Conservation (phyloP, 53 echinoderm and acorn worm species). For the Mesocentrotus franciscanus region DNA sequence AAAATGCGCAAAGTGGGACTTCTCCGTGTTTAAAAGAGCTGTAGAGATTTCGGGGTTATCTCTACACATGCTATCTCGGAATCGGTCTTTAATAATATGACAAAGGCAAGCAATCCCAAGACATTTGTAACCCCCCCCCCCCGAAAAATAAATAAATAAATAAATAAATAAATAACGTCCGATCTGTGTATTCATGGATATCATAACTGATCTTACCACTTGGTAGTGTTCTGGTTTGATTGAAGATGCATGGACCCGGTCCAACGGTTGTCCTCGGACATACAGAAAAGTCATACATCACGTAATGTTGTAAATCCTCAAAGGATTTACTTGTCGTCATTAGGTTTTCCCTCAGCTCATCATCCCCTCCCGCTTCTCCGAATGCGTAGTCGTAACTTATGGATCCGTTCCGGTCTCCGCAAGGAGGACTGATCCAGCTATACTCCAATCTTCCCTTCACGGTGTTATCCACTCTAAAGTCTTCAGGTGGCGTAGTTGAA, state of each 20-base stretch:
- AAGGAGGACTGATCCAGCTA: neutral
- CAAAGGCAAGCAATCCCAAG: too few species aligned
- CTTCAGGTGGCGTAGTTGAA: neutral
- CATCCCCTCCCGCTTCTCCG: neutral
- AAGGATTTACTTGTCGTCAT: neutral
- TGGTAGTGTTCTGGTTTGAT: neutral
- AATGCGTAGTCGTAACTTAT: slow-evolving; percentile 2
- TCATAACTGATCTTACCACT: neutral
- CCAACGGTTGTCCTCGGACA: neutral
- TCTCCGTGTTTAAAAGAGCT: too few species aligned
- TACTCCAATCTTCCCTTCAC: neutral
- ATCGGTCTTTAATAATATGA: too few species aligned
- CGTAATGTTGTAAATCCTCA: neutral
- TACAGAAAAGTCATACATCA: neutral
- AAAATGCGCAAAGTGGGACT: too few species aligned
- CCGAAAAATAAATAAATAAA: too few species aligned
- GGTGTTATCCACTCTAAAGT: neutral
- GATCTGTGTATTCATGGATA: too few species aligned
- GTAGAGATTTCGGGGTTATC: too few species aligned
- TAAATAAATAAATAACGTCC: too few species aligned
- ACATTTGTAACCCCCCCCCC: too few species aligned
- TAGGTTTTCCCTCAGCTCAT: neutral
- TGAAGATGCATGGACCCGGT: neutral
- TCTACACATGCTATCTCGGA: too few species aligned
- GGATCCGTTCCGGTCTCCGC: neutral